A percentile compares a stretch with the other conserved stretches of the same genome.
phyloP scores from a whole-genome alignment of 2,113 vertebrate genomes.

The Neotragus pygmaeus region DNA sequence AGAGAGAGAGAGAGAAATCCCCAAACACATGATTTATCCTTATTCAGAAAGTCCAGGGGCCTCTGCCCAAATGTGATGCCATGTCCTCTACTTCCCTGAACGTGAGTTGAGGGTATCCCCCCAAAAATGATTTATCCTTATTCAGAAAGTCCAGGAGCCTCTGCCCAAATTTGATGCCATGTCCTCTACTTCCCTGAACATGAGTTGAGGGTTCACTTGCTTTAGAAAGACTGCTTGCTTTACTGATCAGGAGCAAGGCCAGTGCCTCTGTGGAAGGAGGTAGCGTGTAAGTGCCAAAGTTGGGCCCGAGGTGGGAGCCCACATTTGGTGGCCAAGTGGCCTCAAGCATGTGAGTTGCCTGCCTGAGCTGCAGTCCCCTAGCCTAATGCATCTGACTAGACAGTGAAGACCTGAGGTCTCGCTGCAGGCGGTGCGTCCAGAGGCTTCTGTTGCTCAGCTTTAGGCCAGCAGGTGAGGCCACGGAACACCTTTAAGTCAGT shows the following conservation, averaged over 20 bases:
- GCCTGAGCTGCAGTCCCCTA: neutral
- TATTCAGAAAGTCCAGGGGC: too few species aligned
- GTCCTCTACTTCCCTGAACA: too few species aligned
- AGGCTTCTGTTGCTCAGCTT: neutral
- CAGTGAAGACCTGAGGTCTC: too few species aligned
- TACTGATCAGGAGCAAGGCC: neutral
- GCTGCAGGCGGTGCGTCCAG: rapidly evolving
- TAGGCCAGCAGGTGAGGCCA: neutral
- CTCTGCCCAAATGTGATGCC: too few species aligned
- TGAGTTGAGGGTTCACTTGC: neutral
- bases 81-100: too few species aligned
- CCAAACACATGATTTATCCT: neutral
- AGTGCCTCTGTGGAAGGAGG: neutral
- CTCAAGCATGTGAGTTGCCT: neutral
- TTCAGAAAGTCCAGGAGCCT: neutral
- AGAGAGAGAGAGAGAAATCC: neutral
- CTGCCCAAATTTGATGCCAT: neutral
- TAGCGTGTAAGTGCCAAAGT: rapidly evolving
- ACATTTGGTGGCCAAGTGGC: neutral
- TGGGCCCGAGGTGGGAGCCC: neutral
- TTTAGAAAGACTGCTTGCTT: neutral
- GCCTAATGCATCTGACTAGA: neutral
- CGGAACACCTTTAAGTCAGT: rapidly evolving
- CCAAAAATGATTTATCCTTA: too few species aligned
- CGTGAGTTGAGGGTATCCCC: too few species aligned